Conservation (phyloP, 2,888 invertebrate genomes). For the Panopea generosa region DNA sequence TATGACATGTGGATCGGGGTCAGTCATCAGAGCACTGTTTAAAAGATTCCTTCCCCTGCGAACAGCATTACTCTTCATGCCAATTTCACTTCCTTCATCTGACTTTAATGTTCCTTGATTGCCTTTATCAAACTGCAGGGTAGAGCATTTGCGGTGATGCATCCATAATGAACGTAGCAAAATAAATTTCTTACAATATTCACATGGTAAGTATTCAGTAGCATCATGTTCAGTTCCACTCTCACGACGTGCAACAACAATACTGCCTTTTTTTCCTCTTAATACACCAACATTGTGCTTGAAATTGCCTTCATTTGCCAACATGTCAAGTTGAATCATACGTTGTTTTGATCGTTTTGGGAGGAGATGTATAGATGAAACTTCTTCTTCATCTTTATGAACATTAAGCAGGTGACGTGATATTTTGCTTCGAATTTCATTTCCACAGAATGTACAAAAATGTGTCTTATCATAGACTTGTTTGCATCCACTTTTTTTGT, state of each 20-base stretch:
- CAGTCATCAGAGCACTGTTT: conserved; percentile 2
- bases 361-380: conserved; percentile 22
- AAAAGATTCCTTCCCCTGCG: neutral
- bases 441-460: conserved; percentile 53
- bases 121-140: neutral
- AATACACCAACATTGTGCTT: conserved; percentile 50
- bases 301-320: conserved; percentile 60
- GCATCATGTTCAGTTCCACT: neutral
- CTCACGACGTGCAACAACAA: conserved; percentile 2
- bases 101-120: neutral
- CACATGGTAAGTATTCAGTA: neutral
- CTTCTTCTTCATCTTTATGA: conserved; percentile 34
- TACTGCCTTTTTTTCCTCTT: neutral
- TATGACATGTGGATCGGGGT: neutral
- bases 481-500: conserved; percentile 19
- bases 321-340: conserved; percentile 31
- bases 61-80: neutral
- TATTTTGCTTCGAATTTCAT: conserved; percentile 12
- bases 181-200: neutral
- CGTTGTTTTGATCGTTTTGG: conserved; percentile 23
- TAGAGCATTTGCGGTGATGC: neutral
- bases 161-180: neutral
- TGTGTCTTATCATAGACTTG: conserved; percentile 46
- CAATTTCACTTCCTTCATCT: neutral
- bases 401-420: conserved; percentile 34